Conservation (phyloP, 2,888 invertebrate genomes). For the Drosophila limbata region DNA sequence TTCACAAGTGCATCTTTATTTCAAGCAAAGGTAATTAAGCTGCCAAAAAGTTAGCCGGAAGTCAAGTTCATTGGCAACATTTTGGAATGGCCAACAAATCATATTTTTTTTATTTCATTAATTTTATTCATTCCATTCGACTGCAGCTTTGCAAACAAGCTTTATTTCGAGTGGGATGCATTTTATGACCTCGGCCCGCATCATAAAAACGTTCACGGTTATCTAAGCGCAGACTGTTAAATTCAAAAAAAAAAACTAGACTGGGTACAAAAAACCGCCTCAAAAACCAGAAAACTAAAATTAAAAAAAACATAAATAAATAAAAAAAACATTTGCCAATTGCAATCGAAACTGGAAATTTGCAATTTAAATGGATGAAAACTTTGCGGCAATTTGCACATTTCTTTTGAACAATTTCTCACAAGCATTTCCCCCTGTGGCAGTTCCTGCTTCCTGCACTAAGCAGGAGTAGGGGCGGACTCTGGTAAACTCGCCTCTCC, state of each 20-base stretch:
- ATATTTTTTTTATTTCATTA: not conserved
- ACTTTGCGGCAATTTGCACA: constrained; percentile 69
- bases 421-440: constrained; percentile 39
- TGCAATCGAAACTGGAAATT: constrained; percentile 76
- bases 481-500: constrained; percentile 3
- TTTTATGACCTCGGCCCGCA: constrained; percentile 3
- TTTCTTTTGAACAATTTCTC: constrained; percentile 62
- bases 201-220: constrained; percentile 46
- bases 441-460: constrained; percentile 24
- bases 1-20: no score
- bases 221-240: constrained; percentile 57
- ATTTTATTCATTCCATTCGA: not conserved
- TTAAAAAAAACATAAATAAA: constrained; percentile 29
- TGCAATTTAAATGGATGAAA: constrained; percentile 76
- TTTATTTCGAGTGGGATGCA: not conserved
- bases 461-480: constrained; percentile 19
- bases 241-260: constrained; percentile 19
- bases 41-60: not conserved
- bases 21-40: not conserved
- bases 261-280: not conserved
- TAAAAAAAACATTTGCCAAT: constrained; percentile 51
- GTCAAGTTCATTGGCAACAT: not conserved
- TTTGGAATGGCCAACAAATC: not conserved
- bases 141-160: not conserved
- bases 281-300: constrained; percentile 16